Conservation (phyloP, 2,797 vertebrate species). For the Trachops cirrhosus region DNA sequence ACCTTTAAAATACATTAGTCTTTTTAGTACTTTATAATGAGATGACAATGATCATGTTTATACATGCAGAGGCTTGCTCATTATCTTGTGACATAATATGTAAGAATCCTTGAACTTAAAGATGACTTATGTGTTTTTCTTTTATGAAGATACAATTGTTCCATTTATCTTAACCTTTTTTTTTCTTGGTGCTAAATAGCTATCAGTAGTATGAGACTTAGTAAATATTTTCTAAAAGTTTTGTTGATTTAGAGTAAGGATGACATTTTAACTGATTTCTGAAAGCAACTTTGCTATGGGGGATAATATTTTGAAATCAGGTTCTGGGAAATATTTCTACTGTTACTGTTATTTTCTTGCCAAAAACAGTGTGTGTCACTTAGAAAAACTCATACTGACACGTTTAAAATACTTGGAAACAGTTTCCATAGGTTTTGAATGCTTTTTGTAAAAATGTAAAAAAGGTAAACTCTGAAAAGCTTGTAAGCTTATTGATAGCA, state of each 20-base stretch:
- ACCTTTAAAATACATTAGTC: slow-evolving; percentile 12
- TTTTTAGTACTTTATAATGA: background rate
- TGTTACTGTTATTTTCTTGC: background rate
- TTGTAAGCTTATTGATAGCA: background rate
- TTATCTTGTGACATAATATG: background rate
- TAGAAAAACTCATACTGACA: background rate
- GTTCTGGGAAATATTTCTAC: background rate
- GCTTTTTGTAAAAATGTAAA: background rate
- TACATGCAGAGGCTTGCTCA: background rate
- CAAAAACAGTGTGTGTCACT: background rate
- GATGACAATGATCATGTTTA: background rate
- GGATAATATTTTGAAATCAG: background rate
- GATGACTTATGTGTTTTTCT: background rate
- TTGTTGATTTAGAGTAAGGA: slow-evolving; percentile 6
- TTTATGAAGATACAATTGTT: background rate
- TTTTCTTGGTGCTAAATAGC: background rate
- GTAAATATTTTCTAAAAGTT: background rate
- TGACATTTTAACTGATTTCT: slow-evolving; percentile 7
- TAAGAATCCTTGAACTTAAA: background rate
- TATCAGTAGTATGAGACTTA: background rate
- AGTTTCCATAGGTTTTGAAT: background rate
- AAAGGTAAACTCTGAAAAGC: background rate
- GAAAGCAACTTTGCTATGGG: background rate
- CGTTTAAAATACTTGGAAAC: background rate
- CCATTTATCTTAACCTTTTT: background rate